phyloP scores from a whole-genome alignment of 2,113 vertebrate genomes.

The Danionella cerebrum region DNA sequence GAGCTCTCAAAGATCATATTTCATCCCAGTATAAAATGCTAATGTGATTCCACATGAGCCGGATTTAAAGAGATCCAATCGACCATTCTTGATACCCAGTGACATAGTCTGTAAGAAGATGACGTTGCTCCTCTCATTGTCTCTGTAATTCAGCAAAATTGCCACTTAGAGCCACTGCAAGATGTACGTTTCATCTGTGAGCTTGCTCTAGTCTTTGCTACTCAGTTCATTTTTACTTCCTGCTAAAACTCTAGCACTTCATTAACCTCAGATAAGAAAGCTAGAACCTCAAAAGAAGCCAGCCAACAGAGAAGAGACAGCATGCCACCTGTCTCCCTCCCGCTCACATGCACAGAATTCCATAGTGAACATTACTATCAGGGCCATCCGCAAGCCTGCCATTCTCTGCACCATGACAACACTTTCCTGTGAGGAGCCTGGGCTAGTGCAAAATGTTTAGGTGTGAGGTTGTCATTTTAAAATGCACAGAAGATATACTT shows the following conservation, averaged over 20 bases:
- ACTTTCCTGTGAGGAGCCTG: too few species aligned
- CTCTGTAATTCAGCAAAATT: conserved; percentile 73
- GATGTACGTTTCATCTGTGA: conserved; percentile 67
- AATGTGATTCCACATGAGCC: conserved; percentile 65
- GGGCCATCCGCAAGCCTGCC: too few species aligned
- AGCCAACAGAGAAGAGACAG: conserved; percentile 62
- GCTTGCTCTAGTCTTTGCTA: conserved; percentile 70
- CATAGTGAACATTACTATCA: too few species aligned
- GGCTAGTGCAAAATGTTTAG: too few species aligned
- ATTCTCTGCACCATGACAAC: too few species aligned
- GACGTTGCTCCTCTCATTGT: conserved; percentile 66
- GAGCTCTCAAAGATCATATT: conserved; percentile 60
- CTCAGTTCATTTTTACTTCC: conserved; percentile 70
- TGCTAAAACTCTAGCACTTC: conserved; percentile 73
- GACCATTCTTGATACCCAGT: conserved; percentile 53
- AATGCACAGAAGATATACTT: too few species aligned
- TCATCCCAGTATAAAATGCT: conserved; percentile 62
- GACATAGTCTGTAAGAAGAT: conserved; percentile 68
- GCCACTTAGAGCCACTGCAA: conserved; percentile 70
- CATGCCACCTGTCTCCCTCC: too few species aligned
- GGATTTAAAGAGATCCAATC: conserved; percentile 69
- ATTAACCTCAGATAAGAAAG: conserved; percentile 77
- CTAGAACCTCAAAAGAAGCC: conserved; percentile 65
- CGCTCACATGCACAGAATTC: conserved; percentile 31
- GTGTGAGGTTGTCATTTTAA: too few species aligned